phyloP scores from a whole-genome alignment of 1,140 invertebrate genomes.

The Scaptomyza montana region DNA sequence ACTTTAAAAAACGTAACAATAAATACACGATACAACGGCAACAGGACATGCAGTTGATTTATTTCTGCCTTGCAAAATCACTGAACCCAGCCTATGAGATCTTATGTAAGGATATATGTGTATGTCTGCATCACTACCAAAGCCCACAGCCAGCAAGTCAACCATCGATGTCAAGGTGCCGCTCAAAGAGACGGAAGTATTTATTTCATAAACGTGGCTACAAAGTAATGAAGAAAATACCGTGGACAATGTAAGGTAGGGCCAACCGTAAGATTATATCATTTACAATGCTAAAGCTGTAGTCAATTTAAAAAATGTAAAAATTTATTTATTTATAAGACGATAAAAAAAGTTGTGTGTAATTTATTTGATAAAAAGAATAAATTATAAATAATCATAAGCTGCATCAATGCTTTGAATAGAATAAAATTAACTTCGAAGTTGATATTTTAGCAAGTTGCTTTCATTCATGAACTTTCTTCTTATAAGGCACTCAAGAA shows the following conservation, averaged over 20 bases:
- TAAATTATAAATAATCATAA: too few relatives aligned
- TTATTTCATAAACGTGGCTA: conserved; percentile 79
- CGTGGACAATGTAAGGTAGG: conserved; percentile 22
- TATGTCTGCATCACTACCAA: conserved; percentile 10
- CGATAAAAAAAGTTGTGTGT: too few relatives aligned
- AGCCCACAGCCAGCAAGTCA: conserved; percentile 4
- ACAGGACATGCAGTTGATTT: conserved; percentile 79
- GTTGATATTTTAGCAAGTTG: too few relatives aligned
- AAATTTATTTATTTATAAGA: too few relatives aligned
- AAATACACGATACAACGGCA: conserved; percentile 63
- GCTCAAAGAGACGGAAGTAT: conserved; percentile 72
- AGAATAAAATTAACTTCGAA: too few relatives aligned
- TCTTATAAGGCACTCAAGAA: too few relatives aligned
- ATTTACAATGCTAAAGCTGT: conserved; percentile 8
- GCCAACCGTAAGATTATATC: not conserved
- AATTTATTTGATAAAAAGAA: too few relatives aligned
- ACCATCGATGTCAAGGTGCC: conserved; percentile 24
- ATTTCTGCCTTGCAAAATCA: conserved; percentile 68
- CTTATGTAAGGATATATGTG: not conserved
- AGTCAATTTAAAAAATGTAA: not conserved
- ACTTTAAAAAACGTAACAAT: conserved; percentile 79
- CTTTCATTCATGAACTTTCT: too few relatives aligned
- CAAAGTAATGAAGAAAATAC: conserved; percentile 67
- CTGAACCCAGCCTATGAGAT: conserved; percentile 22
- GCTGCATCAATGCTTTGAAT: too few relatives aligned